A percentile compares a stretch with the other conserved stretches of the same genome.
Conservation (phyloP, 2,888 invertebrate species). For the Megalurothrips usitatus region DNA sequence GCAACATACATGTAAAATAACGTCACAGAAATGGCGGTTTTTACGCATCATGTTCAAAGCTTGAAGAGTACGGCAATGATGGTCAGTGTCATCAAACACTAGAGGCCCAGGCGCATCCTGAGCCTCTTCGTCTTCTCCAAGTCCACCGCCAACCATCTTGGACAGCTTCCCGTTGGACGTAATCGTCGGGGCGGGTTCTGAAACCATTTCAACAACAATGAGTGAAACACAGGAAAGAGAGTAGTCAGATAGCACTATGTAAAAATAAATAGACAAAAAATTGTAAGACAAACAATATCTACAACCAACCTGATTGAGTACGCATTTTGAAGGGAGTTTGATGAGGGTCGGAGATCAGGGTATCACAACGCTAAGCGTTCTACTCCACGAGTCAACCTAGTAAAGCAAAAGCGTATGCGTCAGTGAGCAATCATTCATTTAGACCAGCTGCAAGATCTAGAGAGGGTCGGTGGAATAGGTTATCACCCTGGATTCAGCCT, state of each 20-base stretch:
- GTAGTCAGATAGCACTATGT: background rate
- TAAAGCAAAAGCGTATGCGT: constrained; percentile 13
- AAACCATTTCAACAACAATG: background rate
- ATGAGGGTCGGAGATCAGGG: constrained; percentile 4
- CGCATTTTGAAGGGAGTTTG: constrained; percentile 9
- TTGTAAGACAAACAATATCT: too few species aligned
- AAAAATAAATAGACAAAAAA: background rate
- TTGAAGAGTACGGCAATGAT: constrained; percentile 58
- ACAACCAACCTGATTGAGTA: background rate
- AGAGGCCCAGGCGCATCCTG: constrained; percentile 40
- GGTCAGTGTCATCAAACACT: constrained; percentile 55
- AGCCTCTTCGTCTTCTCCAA: background rate
- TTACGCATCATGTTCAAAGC: constrained; percentile 75
- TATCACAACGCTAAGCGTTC: constrained; percentile 17
- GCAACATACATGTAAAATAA: constrained; percentile 66
- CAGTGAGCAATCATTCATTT: background rate
- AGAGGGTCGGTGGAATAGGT: too few species aligned
- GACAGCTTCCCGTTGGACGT: background rate
- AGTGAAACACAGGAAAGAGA: background rate
- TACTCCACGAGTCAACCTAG: constrained; percentile 16
- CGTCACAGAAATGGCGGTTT: constrained; percentile 82
- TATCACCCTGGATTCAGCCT: too few species aligned
- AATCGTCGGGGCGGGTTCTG: background rate
- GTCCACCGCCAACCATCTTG: background rate
- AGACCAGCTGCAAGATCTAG: too few species aligned